Conservation (phyloP, 2,797 vertebrate genomes). For the Glyptemys insculpta region DNA sequence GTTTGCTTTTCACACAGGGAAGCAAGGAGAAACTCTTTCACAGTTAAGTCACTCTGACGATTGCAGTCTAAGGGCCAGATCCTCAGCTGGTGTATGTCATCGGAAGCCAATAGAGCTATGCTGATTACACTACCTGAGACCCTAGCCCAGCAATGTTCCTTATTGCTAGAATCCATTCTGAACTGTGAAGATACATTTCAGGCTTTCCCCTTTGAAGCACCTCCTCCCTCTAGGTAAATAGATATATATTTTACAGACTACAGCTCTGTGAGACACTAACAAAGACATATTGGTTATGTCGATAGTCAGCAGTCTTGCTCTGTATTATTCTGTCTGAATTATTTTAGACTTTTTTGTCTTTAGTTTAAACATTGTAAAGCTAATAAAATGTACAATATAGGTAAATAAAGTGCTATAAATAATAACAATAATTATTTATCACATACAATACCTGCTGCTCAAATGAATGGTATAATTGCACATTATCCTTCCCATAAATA, state of each 20-base stretch:
- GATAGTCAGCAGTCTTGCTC: background rate
- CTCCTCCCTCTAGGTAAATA: background rate
- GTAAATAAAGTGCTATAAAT: background rate
- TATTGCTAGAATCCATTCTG: background rate
- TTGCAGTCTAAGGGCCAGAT: background rate
- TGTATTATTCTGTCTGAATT: background rate
- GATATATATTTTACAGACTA: background rate
- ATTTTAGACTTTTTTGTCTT: background rate
- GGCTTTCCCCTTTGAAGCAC: background rate
- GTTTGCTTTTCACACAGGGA: background rate
- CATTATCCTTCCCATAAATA: background rate
- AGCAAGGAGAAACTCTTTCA: background rate
- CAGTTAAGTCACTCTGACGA: background rate
- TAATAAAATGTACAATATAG: background rate
- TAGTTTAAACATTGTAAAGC: background rate
- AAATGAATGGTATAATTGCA: background rate
- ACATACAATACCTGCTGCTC: background rate
- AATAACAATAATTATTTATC: background rate
- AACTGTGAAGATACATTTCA: background rate
- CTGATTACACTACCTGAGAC: background rate
- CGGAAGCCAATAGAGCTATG: background rate
- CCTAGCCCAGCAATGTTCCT: background rate
- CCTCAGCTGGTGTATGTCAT: background rate
- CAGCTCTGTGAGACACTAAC: background rate
- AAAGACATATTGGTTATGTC: background rate